Base-by-base conservation (phyloP, 2,113 vertebrate genomes). In the Papio anubis region DNA sequence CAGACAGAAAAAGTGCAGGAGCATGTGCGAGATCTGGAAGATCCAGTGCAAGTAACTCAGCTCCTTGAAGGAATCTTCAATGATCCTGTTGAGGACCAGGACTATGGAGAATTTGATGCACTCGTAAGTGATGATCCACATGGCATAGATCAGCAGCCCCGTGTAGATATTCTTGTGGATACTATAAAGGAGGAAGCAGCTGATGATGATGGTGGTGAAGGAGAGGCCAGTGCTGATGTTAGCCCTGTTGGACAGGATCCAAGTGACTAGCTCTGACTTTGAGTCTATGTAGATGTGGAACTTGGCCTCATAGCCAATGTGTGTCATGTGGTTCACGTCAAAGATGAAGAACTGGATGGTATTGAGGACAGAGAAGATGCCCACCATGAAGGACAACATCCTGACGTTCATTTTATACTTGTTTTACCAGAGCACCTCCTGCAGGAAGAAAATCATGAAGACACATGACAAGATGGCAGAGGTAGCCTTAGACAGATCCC, bases 271-370 rank as follows among this genome's bases (percentile, higher is more conserved):
- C 18, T n/a, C 3, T 0, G 18, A 61, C 0, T 25, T 2, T 0
- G 52, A 16, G 0, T 70, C 27, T 70, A 2, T 0, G 76, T 92
- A 97, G 87, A 98, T 25, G n/a, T 6, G 57, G 79, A 55, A 95
- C 2, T 3, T 52, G 2, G 90, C 45, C 3, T 96, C 84, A 0
- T 25, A 96, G 70, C 95, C 97, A 2, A 98, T 16, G 43, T 61
- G 2, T 0, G 2, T 59, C 0, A 38, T 0, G 66, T 97, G 95
- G n/a, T 94, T 85, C 89, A 90, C 5, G 7, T 98, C 97, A 18
- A 98, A 93, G 93, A 98, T 97, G 92, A 97, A 70, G 86, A 98
- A 97, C 91, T 98, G 98, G 68, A 97, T 68, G 80, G 95, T 98
- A 43, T 87, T 95, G 50, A 98, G 80, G 50, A 97, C 7, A 1